Evolutionary conservation across 2,797 vertebrate species (phyloP), one percentile per base, ranked within the genome.

Genomic region (Halcyon smyrnensis): DNA sequence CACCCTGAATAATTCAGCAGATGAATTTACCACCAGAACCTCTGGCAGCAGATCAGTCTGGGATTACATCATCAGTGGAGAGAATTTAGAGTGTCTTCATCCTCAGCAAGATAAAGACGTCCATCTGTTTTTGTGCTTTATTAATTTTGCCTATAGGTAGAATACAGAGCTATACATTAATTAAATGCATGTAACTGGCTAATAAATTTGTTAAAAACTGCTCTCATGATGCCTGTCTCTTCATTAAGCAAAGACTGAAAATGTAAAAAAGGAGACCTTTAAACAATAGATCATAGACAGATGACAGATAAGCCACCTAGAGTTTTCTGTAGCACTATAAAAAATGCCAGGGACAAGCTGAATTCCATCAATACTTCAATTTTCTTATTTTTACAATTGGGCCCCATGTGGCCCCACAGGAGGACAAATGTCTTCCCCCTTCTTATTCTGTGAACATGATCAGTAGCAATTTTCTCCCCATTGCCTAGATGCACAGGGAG

Each of bases 141-240:
- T 97, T 95, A 92, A 91, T 92, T 89, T 88, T 89, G 80, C 67
- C 65, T 95, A 36, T 90, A 94, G 96, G 77, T 83, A 84, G 78
- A 89, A 88, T 74, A 64, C 36, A 82, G 77, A 81, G 67, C 65
- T 93, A 90, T 92, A 84, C 32, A 83, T 93, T 96, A 97, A 96
- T 96, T 96, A 94, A 97, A 95, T 89, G 62, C 81, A 90, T 95
- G 87, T 70, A 77, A 89, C 59, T 95, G 79, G 39, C 62, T 96
- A 96, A 97, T 93, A 95, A 95, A 95, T 86, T 67, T 88, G 21
- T 79, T 77, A 63, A 30, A 88, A 95, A 90, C 50, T 50, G 25
- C 46, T 94, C 64, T 94, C 80, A 67, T 34, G 63, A 93, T 79
- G 80, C 46, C 34, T 79, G 27, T 57, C 39, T 87, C 63, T 85